Conservation (phyloP, 2,888 invertebrate species). For the Saturnia japonica region DNA sequence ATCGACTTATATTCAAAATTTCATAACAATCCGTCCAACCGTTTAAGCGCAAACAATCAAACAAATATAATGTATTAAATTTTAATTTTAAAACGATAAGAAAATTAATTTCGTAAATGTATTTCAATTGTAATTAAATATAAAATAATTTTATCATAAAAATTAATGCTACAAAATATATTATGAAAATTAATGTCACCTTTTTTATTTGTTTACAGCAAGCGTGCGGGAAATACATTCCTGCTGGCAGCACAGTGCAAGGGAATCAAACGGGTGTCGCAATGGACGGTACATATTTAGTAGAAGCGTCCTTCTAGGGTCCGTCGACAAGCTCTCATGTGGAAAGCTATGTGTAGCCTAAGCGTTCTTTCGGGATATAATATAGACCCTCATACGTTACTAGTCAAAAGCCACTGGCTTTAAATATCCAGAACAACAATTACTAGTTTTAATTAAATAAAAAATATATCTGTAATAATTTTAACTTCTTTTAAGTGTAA, state of each 20-base stretch:
- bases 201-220: slow-evolving; percentile 79
- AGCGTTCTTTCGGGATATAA: slow-evolving; percentile 31
- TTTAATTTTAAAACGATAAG: no score
- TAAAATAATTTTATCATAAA: not conserved
- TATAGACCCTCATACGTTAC: slow-evolving; percentile 17
- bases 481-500: slow-evolving; percentile 66
- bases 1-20: no score
- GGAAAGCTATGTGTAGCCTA: slow-evolving; percentile 68
- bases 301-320: slow-evolving; percentile 91
- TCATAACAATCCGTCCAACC: no score
- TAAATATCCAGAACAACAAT: slow-evolving; percentile 54
- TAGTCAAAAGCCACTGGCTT: slow-evolving; percentile 33
- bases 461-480: slow-evolving; percentile 45
- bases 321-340: slow-evolving; percentile 64
- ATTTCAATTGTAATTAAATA: no score
- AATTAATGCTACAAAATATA: not conserved
- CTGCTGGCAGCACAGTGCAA: slow-evolving; percentile 90
- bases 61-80: no score
- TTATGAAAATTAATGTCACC: slow-evolving; percentile 22
- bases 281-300: slow-evolving; percentile 92
- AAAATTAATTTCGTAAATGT: no score
- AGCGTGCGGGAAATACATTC: slow-evolving; percentile 94
- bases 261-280: slow-evolving; percentile 91
- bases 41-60: no score
- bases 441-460: slow-evolving; percentile 61